Evolutionary conservation across 2,797 vertebrate species (phyloP).

Genomic region (Myotis daubentonii): DNA sequence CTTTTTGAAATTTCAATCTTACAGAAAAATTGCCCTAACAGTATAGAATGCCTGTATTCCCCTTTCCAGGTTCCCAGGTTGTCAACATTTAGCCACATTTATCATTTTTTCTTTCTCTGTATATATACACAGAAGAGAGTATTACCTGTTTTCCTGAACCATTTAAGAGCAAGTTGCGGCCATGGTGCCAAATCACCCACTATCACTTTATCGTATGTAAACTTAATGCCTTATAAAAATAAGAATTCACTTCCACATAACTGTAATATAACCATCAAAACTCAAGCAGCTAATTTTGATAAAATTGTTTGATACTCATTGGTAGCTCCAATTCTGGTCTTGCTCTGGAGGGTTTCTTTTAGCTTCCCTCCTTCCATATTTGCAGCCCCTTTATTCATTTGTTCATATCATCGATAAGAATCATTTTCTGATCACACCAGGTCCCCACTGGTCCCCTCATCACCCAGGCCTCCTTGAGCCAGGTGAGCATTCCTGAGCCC

Average conservation of each 20-base stretch:
- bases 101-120: not conserved
- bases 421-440: not conserved
- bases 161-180: not conserved
- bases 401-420: not conserved
- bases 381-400: not conserved
- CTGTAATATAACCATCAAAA: not conserved
- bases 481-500: not conserved
- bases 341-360: not conserved
- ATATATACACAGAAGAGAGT: not conserved
- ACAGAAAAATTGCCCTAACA: not conserved
- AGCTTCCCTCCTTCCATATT: not conserved
- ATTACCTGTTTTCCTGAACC: not conserved
- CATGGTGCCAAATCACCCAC: not conserved
- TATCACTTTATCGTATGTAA: not conserved
- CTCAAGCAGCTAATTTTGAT: not conserved
- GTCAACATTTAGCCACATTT: not conserved
- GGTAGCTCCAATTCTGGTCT: not conserved
- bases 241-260: not conserved
- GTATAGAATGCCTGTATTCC: not conserved
- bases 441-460: no score
- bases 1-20: not conserved
- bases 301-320: not conserved
- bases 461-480: not conserved
- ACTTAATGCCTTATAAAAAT: not conserved
- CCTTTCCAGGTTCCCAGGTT: not conserved